Percentiles rank a stretch among this genome's conserved stretches.
Evolutionary conservation across 2,113 vertebrate species (phyloP).

Genomic region (Oenanthe oenanthe): DNA sequence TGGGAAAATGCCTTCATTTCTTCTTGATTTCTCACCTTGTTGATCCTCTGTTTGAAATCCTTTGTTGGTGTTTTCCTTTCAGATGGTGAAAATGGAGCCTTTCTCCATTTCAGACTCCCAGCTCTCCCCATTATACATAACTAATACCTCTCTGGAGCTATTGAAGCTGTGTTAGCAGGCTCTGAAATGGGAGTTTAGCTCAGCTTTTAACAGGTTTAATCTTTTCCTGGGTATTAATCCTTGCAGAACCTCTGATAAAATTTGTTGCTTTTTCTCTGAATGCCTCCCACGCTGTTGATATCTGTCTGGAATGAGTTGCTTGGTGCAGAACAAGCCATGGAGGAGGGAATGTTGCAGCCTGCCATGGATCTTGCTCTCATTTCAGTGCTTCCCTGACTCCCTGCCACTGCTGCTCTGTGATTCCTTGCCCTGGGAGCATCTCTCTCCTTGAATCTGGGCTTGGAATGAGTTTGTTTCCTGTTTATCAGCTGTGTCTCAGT

Average conservation of each 20-base stretch:
- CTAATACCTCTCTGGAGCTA: conserved; percentile 1
- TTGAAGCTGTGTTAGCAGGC: neutral
- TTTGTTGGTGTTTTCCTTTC: neutral
- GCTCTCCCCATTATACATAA: neutral
- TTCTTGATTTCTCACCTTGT: neutral
- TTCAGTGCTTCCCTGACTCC: neutral
- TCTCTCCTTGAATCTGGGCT: neutral
- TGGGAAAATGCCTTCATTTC: neutral
- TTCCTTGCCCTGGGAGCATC: neutral
- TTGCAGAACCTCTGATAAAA: conserved; percentile 40
- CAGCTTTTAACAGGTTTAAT: conserved; percentile 48
- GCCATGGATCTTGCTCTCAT: neutral
- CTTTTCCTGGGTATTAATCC: conserved; percentile 54
- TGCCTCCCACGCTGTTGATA: conserved; percentile 50
- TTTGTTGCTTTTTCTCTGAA: conserved; percentile 47
- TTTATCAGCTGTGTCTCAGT: neutral
- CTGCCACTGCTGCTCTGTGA: neutral
- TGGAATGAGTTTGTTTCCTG: neutral
- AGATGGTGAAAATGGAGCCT: conserved; percentile 14
- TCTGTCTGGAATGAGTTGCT: conserved; percentile 47
- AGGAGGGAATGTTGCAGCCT: neutral
- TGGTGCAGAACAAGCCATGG: conserved; percentile 1
- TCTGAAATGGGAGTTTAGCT: conserved; percentile 26
- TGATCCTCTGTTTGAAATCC: neutral
- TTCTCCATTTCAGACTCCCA: conserved; percentile 28